phyloP scores from a whole-genome alignment of 2,888 invertebrate species.

The Timema podura region DNA sequence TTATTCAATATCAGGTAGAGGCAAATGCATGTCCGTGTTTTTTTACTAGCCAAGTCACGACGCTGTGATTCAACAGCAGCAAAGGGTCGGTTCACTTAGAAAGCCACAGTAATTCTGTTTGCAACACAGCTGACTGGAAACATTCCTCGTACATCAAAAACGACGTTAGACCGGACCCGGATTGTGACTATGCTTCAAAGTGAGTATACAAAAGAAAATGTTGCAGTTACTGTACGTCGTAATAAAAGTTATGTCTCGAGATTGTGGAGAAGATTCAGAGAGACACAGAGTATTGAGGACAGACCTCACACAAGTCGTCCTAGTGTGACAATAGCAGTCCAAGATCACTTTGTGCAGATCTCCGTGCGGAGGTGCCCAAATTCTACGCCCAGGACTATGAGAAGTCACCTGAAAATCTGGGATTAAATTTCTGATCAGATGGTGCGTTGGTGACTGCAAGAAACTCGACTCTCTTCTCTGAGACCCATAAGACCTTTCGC shows the following conservation, averaged over 20 bases:
- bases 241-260: background rate
- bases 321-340: background rate
- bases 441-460: background rate
- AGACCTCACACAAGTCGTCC: slow-evolving; percentile 7
- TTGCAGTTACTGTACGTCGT: slow-evolving; percentile 6
- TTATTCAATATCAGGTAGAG: too few species aligned
- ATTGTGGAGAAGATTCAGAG: background rate
- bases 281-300: background rate
- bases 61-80: too few species aligned
- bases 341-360: background rate
- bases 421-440: background rate
- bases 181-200: background rate
- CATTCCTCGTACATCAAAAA: too few species aligned
- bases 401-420: background rate
- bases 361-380: background rate
- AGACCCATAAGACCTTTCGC: background rate
- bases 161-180: too few species aligned
- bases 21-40: too few species aligned
- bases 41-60: too few species aligned
- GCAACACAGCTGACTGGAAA: too few species aligned
- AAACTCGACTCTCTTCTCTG: background rate
- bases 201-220: background rate
- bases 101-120: too few species aligned
- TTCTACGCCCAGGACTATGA: background rate
- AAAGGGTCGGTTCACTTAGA: too few species aligned